phyloP scores from a whole-genome alignment of 2,888 invertebrate genomes.

The Tetramorium bicarinatum region DNA sequence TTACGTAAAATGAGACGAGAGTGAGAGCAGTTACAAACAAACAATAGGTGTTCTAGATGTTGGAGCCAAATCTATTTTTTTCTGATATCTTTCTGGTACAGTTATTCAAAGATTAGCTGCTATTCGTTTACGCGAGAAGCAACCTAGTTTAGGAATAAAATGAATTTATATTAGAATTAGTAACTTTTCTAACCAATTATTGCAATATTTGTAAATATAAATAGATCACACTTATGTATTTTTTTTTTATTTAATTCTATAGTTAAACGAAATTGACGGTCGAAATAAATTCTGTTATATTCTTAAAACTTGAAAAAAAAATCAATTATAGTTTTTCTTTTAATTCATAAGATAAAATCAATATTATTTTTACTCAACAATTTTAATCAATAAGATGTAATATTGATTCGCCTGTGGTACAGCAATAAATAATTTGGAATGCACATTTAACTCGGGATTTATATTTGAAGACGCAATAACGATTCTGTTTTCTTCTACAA shows the following conservation, averaged over 20 bases:
- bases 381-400: neutral
- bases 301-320: neutral
- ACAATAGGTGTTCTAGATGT: conserved; percentile 2
- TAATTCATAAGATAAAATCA: neutral
- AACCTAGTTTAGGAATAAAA: neutral
- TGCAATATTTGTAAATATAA: conserved; percentile 3
- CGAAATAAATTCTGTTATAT: neutral
- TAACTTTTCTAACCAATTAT: neutral
- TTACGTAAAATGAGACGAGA: conserved; percentile 46
- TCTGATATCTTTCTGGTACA: neutral
- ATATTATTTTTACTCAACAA: neutral
- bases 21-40: conserved; percentile 12
- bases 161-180: neutral
- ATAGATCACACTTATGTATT: too few relatives aligned
- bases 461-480: conserved; percentile 12
- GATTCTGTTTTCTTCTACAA: neutral
- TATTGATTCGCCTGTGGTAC: neutral
- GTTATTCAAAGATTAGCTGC: neutral
- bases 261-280: neutral
- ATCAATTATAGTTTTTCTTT: neutral
- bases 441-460: neutral
- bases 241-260: neutral
- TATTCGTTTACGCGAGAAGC: neutral
- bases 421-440: neutral
- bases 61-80: conserved; percentile 16